These are phyloP conservation scores for Gnathochromis pfefferi DNA, from an alignment of 2,113 vertebrate genomes.

Conservation along the genomic window DNA sequence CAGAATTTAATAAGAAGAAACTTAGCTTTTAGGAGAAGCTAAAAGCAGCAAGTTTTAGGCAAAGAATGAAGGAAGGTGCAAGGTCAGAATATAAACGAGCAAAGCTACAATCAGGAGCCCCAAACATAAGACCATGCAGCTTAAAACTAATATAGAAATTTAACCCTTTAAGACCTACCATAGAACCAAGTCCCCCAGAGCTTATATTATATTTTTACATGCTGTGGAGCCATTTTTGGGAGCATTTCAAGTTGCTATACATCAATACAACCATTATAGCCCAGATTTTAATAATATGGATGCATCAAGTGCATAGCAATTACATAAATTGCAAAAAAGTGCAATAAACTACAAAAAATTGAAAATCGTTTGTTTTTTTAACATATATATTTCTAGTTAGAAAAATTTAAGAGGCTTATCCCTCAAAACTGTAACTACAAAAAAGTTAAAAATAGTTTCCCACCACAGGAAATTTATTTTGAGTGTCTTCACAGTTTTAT, in stretches of 20 bases:
- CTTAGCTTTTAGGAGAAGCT: neutral
- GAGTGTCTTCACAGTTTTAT: too few species aligned
- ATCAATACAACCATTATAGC: rapidly evolving
- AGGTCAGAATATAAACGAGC: neutral
- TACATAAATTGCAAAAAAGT: neutral
- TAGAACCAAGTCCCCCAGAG: rapidly evolving
- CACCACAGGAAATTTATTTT: too few species aligned
- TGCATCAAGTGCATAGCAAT: neutral
- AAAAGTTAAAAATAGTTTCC: too few species aligned
- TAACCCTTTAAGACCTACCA: neutral
- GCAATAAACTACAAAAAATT: neutral
- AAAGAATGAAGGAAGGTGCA: neutral
- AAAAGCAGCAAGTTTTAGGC: neutral
- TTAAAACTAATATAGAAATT: neutral
- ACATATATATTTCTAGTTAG: too few species aligned
- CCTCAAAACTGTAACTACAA: too few species aligned
- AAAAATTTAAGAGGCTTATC: too few species aligned
- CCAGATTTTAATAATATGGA: rapidly evolving
- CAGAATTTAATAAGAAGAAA: neutral
- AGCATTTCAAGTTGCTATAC: neutral
- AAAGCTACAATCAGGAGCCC: neutral
- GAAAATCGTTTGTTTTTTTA: too few species aligned
- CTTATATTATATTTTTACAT: neutral
- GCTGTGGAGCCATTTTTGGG: rapidly evolving
- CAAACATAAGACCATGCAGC: neutral